phyloP scores from a whole-genome alignment of 2,113 vertebrate species.

The Ahaetulla prasina region DNA sequence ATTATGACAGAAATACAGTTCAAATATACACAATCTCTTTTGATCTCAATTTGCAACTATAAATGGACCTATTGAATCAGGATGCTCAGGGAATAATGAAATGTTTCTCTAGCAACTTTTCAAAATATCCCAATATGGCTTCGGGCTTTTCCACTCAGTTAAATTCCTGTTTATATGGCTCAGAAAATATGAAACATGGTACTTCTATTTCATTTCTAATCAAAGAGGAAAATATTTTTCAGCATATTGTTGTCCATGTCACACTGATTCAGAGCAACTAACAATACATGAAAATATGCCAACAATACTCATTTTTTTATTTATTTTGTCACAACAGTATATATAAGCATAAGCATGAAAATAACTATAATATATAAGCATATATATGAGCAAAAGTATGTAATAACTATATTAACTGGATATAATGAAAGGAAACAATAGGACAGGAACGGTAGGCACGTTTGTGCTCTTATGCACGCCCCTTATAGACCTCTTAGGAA shows the following conservation, averaged over 20 bases:
- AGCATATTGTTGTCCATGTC: not conserved
- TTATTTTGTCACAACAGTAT: too few relatives aligned
- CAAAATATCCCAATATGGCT: slow-evolving; percentile 13
- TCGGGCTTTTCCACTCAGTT: not conserved
- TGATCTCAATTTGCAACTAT: slow-evolving; percentile 53
- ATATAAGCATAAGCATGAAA: too few relatives aligned
- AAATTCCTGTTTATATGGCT: slow-evolving; percentile 22
- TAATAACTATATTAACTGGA: too few relatives aligned
- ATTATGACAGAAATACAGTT: slow-evolving; percentile 41
- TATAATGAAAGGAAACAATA: too few relatives aligned
- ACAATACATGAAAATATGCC: not conserved
- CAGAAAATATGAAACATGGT: not conserved
- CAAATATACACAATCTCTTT: slow-evolving; percentile 24
- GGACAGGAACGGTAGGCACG: too few relatives aligned
- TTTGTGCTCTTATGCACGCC: too few relatives aligned
- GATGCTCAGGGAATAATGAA: slow-evolving; percentile 42
- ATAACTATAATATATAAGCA: too few relatives aligned
- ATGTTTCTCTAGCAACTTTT: slow-evolving; percentile 28
- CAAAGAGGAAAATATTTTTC: not conserved
- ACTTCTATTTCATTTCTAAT: slow-evolving; percentile 27
- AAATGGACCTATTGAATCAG: slow-evolving; percentile 44
- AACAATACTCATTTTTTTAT: too few relatives aligned
- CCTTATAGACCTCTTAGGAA: too few relatives aligned
- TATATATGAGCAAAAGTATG: too few relatives aligned
- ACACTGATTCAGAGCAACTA: not conserved